phyloP scores from a whole-genome alignment of 2,888 invertebrate species.

The Hydrotaea diabolus region DNA sequence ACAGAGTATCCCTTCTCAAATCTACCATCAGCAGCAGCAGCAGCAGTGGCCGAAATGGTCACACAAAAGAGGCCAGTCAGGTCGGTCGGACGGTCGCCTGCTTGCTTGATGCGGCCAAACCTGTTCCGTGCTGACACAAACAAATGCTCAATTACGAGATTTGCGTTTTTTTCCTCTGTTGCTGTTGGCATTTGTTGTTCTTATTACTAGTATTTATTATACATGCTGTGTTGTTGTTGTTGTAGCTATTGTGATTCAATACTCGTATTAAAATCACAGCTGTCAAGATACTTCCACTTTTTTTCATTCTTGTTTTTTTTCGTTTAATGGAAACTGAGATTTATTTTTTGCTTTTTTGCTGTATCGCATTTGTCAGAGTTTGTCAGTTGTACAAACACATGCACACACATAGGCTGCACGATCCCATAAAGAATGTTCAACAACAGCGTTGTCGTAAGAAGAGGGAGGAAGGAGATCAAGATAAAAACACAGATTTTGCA shows the following conservation, averaged over 20 bases:
- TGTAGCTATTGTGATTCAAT: slow-evolving; percentile 26
- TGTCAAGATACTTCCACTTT: slow-evolving; percentile 36
- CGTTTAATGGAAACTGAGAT: not conserved
- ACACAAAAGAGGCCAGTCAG: slow-evolving; percentile 19
- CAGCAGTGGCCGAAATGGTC: not conserved
- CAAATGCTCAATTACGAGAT: not conserved
- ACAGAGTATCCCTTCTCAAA: not conserved
- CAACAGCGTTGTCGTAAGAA: not conserved
- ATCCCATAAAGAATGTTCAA: not conserved
- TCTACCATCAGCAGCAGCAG: slow-evolving; percentile 7
- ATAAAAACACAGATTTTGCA: slow-evolving; percentile 35
- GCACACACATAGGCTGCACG: not conserved
- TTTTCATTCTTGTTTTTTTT: not conserved
- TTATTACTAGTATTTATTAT: slow-evolving; percentile 6
- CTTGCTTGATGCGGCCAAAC: slow-evolving; percentile 9
- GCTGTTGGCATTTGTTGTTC: slow-evolving; percentile 18
- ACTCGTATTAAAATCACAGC: slow-evolving; percentile 40
- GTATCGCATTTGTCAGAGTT: slow-evolving; percentile 33
- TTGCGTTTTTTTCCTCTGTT: too few relatives aligned
- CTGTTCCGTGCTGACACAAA: not conserved
- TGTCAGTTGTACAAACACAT: slow-evolving; percentile 12
- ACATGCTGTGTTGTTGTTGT: slow-evolving; percentile 14
- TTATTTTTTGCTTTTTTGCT: not conserved
- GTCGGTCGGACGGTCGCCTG: not conserved
- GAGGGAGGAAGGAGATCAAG: not conserved